These are phyloP conservation scores for Epicauta chinensis DNA, from an alignment of 1,140 invertebrate genomes.

Conservation along the genomic window DNA sequence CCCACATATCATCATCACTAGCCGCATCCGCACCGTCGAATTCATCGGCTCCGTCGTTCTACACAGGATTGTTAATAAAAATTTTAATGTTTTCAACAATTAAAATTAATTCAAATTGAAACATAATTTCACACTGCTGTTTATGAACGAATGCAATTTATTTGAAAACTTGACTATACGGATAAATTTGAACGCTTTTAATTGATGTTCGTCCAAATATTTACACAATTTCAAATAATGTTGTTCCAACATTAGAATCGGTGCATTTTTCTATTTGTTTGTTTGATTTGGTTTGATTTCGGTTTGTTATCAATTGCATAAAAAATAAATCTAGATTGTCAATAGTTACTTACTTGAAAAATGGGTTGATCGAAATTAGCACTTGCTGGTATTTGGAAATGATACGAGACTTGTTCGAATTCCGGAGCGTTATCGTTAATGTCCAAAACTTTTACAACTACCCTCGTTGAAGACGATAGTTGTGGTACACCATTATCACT, in stretches of 20 bases:
- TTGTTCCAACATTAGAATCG: no score
- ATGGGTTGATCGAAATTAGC: constrained; percentile 51
- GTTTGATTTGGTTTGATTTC: no score
- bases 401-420: constrained; percentile 76
- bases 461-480: constrained; percentile 74
- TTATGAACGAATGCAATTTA: no score
- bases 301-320: no score
- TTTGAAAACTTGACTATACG: no score
- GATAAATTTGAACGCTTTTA: no score
- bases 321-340: no score
- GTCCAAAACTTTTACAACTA: constrained; percentile 75
- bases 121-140: no score
- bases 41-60: constrained; percentile 38
- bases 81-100: constrained; percentile 12
- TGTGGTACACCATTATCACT: constrained; percentile 70
- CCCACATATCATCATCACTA: constrained; percentile 57
- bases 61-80: constrained; percentile 22
- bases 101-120: no score
- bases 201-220: no score
- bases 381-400: constrained; percentile 67
- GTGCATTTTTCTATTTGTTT: no score
- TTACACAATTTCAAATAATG: no score
- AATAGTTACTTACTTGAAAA: constrained; percentile 51
- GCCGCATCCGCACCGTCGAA: constrained; percentile 47
- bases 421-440: constrained; percentile 78